Evolutionary conservation across 2,797 vertebrate species (phyloP).

Genomic region (Sebastes nivosus): DNA sequence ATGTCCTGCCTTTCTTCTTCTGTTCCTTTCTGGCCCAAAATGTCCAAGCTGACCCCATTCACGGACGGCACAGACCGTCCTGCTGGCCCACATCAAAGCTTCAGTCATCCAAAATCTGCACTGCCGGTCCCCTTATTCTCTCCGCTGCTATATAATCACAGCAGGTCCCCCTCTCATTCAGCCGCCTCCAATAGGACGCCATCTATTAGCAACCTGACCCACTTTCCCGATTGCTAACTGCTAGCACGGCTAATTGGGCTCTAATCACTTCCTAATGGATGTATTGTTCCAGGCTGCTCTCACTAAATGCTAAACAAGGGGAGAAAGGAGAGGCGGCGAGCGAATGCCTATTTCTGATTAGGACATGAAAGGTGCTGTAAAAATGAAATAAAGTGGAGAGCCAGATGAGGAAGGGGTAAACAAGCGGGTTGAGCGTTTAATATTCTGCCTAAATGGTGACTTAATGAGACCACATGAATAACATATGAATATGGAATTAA

Average conservation of each 20-base stretch:
- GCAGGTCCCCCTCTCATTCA: conserved; percentile 60
- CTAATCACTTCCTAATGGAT: conserved; percentile 83
- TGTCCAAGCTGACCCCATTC: conserved; percentile 53
- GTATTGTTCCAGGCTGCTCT: conserved; percentile 76
- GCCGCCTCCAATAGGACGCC: conserved; percentile 66
- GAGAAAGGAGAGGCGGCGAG: conserved; percentile 26
- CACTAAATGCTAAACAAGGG: conserved; percentile 69
- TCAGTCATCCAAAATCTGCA: conserved; percentile 57
- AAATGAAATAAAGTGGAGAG: conserved; percentile 46
- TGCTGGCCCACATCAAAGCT: conserved; percentile 52
- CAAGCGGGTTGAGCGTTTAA: conserved; percentile 26
- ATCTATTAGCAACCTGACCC: conserved; percentile 81
- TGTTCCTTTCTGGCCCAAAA: conserved; percentile 34
- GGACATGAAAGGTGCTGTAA: conserved; percentile 56
- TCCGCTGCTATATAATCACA: conserved; percentile 44
- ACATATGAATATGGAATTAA: conserved; percentile 3
- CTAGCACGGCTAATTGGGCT: conserved; percentile 81
- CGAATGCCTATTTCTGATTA: conserved; percentile 52
- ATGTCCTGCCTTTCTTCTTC: conserved; percentile 17
- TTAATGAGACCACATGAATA: conserved; percentile 29
- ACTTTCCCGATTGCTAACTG: conserved; percentile 75
- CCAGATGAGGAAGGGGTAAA: conserved; percentile 34
- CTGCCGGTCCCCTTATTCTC: conserved; percentile 31
- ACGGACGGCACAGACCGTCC: conserved; percentile 37
- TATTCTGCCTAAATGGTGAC: conserved; percentile 26